These are phyloP conservation scores for Colossoma macropomum DNA, from an alignment of 2,113 vertebrate species.

Conservation along the genomic window DNA sequence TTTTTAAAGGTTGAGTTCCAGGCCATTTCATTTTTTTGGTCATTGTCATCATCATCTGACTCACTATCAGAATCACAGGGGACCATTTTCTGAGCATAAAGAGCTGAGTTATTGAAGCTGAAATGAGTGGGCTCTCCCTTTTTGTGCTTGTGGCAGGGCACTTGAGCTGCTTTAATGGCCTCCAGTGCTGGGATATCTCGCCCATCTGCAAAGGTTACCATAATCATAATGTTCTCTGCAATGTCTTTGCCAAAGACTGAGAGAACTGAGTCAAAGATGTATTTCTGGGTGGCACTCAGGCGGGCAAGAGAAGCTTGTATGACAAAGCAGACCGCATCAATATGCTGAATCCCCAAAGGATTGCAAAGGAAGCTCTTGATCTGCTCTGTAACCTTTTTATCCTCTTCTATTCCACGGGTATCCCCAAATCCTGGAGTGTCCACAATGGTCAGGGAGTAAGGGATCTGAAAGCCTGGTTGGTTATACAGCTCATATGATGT, in stretches of 20 bases:
- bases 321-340: slow-evolving; percentile 62
- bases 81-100: slow-evolving; percentile 43
- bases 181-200: slow-evolving; percentile 54
- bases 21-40: slow-evolving; percentile 1
- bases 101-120: slow-evolving; percentile 59
- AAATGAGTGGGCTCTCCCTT: slow-evolving; percentile 54
- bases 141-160: slow-evolving; percentile 58
- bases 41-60: slow-evolving; percentile 28
- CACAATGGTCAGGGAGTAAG: slow-evolving; percentile 60
- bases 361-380: slow-evolving; percentile 47
- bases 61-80: slow-evolving; percentile 14
- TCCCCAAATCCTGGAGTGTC: slow-evolving; percentile 67
- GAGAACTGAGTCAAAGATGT: slow-evolving; percentile 61
- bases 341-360: slow-evolving; percentile 46
- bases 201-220: slow-evolving; percentile 62
- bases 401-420: slow-evolving; percentile 49
- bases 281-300: slow-evolving; percentile 52
- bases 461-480: slow-evolving; percentile 49
- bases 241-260: slow-evolving; percentile 65
- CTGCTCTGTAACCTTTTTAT: slow-evolving; percentile 41
- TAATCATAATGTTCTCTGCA: slow-evolving; percentile 57
- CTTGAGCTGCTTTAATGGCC: slow-evolving; percentile 47
- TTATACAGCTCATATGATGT: slow-evolving; percentile 54
- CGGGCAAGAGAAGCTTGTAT: slow-evolving; percentile 57
- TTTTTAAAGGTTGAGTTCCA: slow-evolving; percentile 47